These are phyloP conservation scores for Bovichtus diacanthus DNA, from an alignment of 2,797 vertebrate species.

Conservation along the genomic window DNA sequence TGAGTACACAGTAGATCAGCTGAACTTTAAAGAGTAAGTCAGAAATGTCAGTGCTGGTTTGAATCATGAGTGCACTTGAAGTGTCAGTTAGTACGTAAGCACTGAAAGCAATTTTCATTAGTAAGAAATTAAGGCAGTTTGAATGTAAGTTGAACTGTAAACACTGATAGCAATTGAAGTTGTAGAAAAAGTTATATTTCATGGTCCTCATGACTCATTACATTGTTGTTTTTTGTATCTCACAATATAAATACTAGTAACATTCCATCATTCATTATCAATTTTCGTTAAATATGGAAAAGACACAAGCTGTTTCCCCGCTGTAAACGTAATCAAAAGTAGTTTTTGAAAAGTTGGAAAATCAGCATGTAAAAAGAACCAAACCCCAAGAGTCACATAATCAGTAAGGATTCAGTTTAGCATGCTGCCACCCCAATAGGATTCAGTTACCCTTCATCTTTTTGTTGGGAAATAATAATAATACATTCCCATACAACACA, in stretches of 20 bases:
- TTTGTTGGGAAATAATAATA: neutral
- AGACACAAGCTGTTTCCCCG: neutral
- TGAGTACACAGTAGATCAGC: too few species aligned
- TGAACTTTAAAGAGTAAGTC: neutral
- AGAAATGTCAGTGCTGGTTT: neutral
- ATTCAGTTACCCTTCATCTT: constrained; percentile 23
- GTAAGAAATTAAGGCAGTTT: neutral
- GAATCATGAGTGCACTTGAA: neutral
- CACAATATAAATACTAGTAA: neutral
- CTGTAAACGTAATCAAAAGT: neutral
- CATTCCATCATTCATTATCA: neutral
- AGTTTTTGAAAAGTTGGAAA: neutral
- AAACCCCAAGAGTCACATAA: neutral
- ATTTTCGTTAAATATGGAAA: neutral
- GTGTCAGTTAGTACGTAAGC: neutral
- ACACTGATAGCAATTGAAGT: neutral
- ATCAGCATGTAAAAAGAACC: neutral
- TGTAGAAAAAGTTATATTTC: neutral
- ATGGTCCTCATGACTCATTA: neutral
- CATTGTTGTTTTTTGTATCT: neutral
- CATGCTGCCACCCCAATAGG: constrained; percentile 18
- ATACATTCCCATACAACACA: constrained; percentile 29
- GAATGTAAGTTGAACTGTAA: neutral
- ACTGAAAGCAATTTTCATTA: neutral
- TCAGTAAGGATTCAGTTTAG: constrained; percentile 5